A percentile compares a stretch with the other conserved stretches of the same genome.
Evolutionary conservation across 2,888 invertebrate genomes (phyloP).

Genomic region (Dolichopus griseipennis): DNA sequence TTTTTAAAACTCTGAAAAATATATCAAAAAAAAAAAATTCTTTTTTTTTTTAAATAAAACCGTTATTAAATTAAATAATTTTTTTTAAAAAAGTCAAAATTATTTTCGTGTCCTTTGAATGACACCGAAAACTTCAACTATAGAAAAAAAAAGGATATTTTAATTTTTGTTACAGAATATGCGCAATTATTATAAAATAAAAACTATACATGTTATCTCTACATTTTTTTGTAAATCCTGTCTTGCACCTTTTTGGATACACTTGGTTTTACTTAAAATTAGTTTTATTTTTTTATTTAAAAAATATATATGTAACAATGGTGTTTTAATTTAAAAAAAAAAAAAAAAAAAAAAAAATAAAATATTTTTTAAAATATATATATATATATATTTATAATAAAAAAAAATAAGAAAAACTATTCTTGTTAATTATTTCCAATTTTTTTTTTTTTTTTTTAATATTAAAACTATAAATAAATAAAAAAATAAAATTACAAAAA

Average conservation of each 20-base stretch:
- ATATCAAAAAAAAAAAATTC: too few species aligned
- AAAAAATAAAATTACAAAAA: neutral
- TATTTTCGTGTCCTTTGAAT: neutral
- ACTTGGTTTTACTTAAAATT: conserved; percentile 1
- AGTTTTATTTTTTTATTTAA: conserved; percentile 2
- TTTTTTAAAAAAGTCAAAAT: too few species aligned
- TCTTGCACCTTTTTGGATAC: conserved; percentile 6
- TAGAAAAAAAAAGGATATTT: neutral
- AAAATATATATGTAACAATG: neutral
- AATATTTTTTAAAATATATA: too few species aligned
- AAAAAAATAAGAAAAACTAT: neutral
- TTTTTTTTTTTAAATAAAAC: too few species aligned
- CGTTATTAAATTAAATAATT: too few species aligned
- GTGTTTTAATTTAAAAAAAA: conserved; percentile 3
- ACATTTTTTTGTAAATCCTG: conserved; percentile 1
- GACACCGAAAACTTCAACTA: neutral
- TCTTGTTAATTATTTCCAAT: conserved; percentile 2
- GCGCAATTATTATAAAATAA: neutral
- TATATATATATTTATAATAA: too few species aligned
- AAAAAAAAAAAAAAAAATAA: neutral
- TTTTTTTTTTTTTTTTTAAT: too few species aligned
- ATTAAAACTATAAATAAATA: neutral
- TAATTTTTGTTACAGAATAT: neutral
- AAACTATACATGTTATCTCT: neutral
- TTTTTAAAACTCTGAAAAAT: too few species aligned